Conservation (phyloP, 2,113 vertebrate species). For the Oreotrochilus melanogaster region DNA sequence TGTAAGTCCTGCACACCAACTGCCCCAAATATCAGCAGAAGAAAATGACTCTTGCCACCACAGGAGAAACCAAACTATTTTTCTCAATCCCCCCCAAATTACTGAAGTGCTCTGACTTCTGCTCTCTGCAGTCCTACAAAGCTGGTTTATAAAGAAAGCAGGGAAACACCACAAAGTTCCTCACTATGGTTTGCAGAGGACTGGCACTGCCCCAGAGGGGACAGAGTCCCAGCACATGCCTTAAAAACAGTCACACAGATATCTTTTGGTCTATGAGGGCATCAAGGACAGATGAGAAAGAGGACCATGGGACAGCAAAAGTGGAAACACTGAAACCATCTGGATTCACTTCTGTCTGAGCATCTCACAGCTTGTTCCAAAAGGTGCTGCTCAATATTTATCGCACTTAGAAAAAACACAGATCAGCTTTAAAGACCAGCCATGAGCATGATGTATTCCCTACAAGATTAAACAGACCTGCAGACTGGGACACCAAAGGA, state of each 20-base stretch:
- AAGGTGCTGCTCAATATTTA: not conserved
- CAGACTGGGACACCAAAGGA: not conserved
- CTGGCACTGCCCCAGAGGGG: too few relatives aligned
- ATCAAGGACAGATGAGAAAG: not conserved
- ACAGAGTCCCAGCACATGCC: not conserved
- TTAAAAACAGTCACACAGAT: not conserved
- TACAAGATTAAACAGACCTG: not conserved
- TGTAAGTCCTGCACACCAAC: not conserved
- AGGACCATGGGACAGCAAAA: not conserved
- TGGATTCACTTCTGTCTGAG: not conserved
- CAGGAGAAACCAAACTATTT: not conserved
- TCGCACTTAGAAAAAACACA: not conserved
- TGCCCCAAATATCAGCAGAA: not conserved
- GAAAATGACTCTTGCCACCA: not conserved
- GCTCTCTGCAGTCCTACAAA: not conserved
- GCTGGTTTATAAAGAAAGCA: not conserved
- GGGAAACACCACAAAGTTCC: not conserved
- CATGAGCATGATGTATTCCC: not conserved
- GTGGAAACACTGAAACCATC: not conserved
- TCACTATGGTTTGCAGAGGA: not conserved
- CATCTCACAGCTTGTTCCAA: not conserved
- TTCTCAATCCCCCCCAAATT: not conserved
- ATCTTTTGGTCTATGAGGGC: too few relatives aligned
- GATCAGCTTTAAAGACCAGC: not conserved
- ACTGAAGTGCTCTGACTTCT: not conserved